Percentiles rank a stretch among this genome's conserved stretches.
Conservation (phyloP, 2,888 invertebrate species). For the Margaritifera margaritifera region DNA sequence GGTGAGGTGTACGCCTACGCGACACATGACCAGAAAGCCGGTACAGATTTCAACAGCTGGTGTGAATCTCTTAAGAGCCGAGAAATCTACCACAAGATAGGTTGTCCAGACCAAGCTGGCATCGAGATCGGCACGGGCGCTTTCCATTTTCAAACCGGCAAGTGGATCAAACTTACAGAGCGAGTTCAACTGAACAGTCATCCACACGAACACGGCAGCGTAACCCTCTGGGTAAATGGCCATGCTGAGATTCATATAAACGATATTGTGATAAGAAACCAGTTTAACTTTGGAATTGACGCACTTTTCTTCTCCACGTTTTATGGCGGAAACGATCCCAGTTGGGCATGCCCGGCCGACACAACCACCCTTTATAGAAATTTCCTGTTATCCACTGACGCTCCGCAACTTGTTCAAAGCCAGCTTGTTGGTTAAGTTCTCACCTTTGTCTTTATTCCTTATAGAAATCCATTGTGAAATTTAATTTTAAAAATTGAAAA, state of each 20-base stretch:
- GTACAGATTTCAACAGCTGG: slow-evolving; percentile 20
- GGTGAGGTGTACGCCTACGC: slow-evolving; percentile 61
- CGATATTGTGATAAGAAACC: slow-evolving; percentile 38
- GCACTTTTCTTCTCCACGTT: slow-evolving; percentile 58
- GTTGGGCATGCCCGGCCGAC: slow-evolving; percentile 47
- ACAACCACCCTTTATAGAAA: slow-evolving; percentile 55
- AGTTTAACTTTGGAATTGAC: slow-evolving; percentile 35
- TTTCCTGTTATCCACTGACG: slow-evolving; percentile 33
- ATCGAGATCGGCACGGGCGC: slow-evolving; percentile 30
- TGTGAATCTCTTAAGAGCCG: background rate
- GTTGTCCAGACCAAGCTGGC: slow-evolving; percentile 14
- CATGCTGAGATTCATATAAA: slow-evolving; percentile 25
- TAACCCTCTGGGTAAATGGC: slow-evolving; percentile 45
- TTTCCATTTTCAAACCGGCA: slow-evolving; percentile 25
- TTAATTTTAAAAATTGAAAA: no score
- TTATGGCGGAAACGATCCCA: slow-evolving; percentile 45
- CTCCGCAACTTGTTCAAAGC: background rate
- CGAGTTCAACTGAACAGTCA: slow-evolving; percentile 48
- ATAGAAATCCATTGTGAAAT: no score
- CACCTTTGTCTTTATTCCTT: no score
- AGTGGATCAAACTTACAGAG: slow-evolving; percentile 51
- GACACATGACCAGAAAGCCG: slow-evolving; percentile 25
- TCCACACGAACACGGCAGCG: slow-evolving; percentile 39
- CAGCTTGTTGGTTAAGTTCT: slow-evolving; percentile 17
- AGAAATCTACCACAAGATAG: slow-evolving; percentile 5